Percentiles rank a stretch among this genome's conserved stretches.
Evolutionary conservation across 2,797 vertebrate genomes (phyloP).

Genomic region (Melanotaenia pygmaea): DNA sequence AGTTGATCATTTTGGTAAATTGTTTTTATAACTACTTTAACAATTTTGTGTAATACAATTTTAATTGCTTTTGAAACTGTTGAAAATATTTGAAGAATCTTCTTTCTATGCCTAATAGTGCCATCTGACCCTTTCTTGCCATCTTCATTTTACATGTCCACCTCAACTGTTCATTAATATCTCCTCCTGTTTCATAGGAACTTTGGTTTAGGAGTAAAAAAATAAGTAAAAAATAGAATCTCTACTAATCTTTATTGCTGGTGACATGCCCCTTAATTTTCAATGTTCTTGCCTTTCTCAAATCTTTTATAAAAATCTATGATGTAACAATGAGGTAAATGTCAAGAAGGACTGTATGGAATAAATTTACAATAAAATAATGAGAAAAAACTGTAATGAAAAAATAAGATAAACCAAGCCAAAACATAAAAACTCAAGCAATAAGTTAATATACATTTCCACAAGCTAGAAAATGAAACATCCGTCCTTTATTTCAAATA

Average conservation of each 20-base stretch:
- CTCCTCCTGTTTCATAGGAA: slow-evolving; percentile 23
- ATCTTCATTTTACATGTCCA: background rate
- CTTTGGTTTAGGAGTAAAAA: slow-evolving; percentile 22
- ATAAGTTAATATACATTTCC: slow-evolving; percentile 18
- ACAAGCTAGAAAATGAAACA: slow-evolving; percentile 18
- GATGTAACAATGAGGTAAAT: slow-evolving; percentile 14
- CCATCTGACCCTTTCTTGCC: background rate
- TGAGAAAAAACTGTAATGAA: background rate
- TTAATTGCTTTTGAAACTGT: background rate
- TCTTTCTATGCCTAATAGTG: background rate
- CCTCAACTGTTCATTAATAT: slow-evolving; percentile 1
- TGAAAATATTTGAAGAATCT: background rate
- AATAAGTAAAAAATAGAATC: slow-evolving; percentile 2
- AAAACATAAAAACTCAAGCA: slow-evolving; percentile 21
- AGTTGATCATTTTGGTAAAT: background rate
- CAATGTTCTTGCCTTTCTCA: slow-evolving; percentile 30
- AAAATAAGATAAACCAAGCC: slow-evolving; percentile 4
- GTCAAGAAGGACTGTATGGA: background rate
- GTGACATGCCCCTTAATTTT: slow-evolving; percentile 47
- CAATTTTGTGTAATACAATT: background rate
- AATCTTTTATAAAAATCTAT: slow-evolving; percentile 1
- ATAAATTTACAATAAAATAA: slow-evolving; percentile 40
- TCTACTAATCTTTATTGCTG: slow-evolving; percentile 32
- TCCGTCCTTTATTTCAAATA: slow-evolving; percentile 8
- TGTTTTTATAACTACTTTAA: background rate